Evolutionary conservation across 1,140 invertebrate species (phyloP), one percentile per base, ranked within the genome.

Genomic region (Drosophila oshimai): DNA sequence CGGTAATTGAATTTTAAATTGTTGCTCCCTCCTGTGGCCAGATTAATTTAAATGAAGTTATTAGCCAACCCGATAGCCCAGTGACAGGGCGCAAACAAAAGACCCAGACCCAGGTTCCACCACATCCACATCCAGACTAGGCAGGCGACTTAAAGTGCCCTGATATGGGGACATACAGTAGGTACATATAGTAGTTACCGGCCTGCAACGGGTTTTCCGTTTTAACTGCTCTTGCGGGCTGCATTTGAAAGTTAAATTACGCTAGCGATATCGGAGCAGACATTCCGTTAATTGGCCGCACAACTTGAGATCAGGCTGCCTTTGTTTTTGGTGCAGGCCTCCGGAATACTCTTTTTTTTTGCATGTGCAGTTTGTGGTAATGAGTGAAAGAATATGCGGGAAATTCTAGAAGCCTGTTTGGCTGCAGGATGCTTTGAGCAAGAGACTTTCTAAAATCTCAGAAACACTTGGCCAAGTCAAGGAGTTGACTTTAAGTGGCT

Each of bases 11-110:
- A 86, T 77, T 86, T 86, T 81, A 86, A 86, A 86, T 77, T 77
- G 81, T 49, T 36, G 41, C 34, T n/a, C 57, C 22, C 74, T 65
- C 29, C 24, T 17, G 54, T 60, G 47, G 15, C 58, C 41, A 76
- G 80, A 86, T 86, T 81, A 80, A 87, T 87, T 86, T 71, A 86
- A 87, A 84, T 84, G 71, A 87, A 86, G 80, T 86, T 80, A 86
- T 86, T 86, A 86, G 76, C 42, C 61, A 18, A 24, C 7, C 33
- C 51, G 61, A 71, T 60, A 68, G 64, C 45, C 57, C 61, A 49
- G 28, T 61, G 78, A 74, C 75, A 75, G 80, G 80, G 74, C 74
- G 51, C 44, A 75, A 76, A 86, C 75, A 78, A 78, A 84, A 84
- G 72, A 76, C 62, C 67, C 57, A 31, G 46, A 26, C 64, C 57